Conservation (phyloP, 35 echinoderm and acorn worm species). For the Ophioderma brevispina region DNA sequence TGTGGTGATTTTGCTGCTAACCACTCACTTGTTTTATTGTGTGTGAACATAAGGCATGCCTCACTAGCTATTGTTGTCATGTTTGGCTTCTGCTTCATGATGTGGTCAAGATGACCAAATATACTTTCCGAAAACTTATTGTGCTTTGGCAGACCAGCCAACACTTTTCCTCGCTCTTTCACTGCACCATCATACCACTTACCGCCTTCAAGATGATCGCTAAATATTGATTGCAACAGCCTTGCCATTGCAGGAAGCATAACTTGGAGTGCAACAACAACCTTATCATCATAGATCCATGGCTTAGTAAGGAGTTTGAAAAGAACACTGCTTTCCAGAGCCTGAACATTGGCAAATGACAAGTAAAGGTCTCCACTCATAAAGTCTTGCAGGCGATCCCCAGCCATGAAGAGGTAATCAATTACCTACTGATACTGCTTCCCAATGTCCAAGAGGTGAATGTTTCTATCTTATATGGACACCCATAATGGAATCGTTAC, state of each 20-base stretch:
- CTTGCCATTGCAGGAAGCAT: constrained; percentile 32
- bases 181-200: not conserved
- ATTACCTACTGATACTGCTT: constrained; percentile 28
- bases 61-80: constrained; percentile 42
- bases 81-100: constrained; percentile 32
- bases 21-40: constrained; percentile 35
- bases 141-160: constrained; percentile 14
- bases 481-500: constrained; percentile 46
- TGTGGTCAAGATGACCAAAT: constrained; percentile 36
- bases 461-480: constrained; percentile 24
- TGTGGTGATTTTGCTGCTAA: not conserved
- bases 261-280: not conserved
- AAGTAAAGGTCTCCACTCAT: constrained; percentile 23
- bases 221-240: constrained; percentile 2
- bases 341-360: not conserved
- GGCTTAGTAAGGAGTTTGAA: not conserved
- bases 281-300: not conserved
- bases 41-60: constrained; percentile 46
- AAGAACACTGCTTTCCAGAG: not conserved
- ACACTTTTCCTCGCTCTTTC: not conserved
- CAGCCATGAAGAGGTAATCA: constrained; percentile 9
- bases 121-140: constrained; percentile 51
- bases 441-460: constrained; percentile 24
- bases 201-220: constrained; percentile 24
- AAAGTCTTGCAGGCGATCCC: not conserved